Evolutionary conservation across 2,113 vertebrate species (phyloP).

Genomic region (Cyanocitta stelleri): DNA sequence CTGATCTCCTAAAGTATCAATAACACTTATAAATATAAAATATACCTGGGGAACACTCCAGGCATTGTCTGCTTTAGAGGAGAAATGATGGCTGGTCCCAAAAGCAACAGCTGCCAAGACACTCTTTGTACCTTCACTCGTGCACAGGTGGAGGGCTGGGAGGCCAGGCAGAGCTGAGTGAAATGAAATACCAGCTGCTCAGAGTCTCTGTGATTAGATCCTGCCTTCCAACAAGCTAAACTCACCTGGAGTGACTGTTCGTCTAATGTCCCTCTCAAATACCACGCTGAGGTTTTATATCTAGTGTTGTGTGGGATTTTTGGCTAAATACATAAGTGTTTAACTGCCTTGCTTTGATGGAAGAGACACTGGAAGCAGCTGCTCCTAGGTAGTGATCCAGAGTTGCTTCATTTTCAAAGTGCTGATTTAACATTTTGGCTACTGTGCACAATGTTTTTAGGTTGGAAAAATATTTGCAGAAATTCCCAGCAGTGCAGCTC

Average conservation of each 20-base stretch:
- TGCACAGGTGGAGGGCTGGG: neutral
- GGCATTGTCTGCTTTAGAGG: neutral
- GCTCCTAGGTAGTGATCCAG: neutral
- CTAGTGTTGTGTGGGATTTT: neutral
- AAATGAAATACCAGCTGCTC: neutral
- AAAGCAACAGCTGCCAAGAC: neutral
- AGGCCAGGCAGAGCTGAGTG: neutral
- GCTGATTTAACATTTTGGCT: neutral
- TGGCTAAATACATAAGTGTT: neutral
- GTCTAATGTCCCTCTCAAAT: neutral
- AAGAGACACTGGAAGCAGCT: neutral
- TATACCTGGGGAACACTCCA: neutral
- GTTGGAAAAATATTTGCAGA: neutral
- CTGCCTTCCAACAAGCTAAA: neutral
- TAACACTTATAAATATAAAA: neutral
- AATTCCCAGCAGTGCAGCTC: neutral
- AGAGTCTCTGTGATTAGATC: neutral
- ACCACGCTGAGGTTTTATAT: neutral
- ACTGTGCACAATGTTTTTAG: neutral
- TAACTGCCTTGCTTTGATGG: neutral
- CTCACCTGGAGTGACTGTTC: neutral
- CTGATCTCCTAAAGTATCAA: neutral
- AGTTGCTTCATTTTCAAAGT: neutral
- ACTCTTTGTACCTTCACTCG: rapidly evolving
- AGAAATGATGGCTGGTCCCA: neutral